Evolutionary conservation across 2,888 invertebrate genomes (phyloP), one percentile per base, ranked within the genome.

Genomic region (Heliconius charithonia): DNA sequence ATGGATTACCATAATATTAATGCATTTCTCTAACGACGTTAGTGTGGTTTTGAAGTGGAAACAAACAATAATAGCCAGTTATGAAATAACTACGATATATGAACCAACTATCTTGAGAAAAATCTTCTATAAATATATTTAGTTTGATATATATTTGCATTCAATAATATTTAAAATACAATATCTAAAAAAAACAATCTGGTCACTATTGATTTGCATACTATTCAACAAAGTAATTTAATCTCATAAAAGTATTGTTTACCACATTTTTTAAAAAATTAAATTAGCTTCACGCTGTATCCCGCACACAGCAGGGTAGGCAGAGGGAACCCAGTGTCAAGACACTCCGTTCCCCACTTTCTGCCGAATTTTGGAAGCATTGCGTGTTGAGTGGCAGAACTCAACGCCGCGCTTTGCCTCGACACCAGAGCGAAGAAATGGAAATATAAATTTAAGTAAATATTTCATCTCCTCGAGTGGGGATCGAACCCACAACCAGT

Each of bases 1-100:
- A 7, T 67, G 3, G n/a, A n/a, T 25, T 72, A 72, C 32, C n/a
- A 72, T 72, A 45, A 32, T 25, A n/a, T 51, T 59, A 16, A 69
- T 45, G 41, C 41, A 45, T 69, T 41, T 69, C 12, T 67, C 25
- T 69, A 69, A 45, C 3, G 25, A 45, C 2, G 6, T 25, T 12
- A 69, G 22, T n/a, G 37, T 41, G 41, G 41, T 19, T 25, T 69
- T 41, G 25, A 45, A 69, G n/a, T 41, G 37, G 16, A 41, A 69
- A 25, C 13, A 41, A n/a, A 25, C n/a, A n/a, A 41, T 32, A 32
- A 32, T 67, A 67, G 41, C 67, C n/a, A 37, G 37, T 6, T 67
- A 41, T 41, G 32, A 66, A 22, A 41, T 69, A 69, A 2, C 25
- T 16, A 69, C 16, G 16, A 25, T 69, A 69, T 25, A 41, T 69